Conservation (phyloP, 2,113 vertebrate species). For the Emydocephalus ijimae region DNA sequence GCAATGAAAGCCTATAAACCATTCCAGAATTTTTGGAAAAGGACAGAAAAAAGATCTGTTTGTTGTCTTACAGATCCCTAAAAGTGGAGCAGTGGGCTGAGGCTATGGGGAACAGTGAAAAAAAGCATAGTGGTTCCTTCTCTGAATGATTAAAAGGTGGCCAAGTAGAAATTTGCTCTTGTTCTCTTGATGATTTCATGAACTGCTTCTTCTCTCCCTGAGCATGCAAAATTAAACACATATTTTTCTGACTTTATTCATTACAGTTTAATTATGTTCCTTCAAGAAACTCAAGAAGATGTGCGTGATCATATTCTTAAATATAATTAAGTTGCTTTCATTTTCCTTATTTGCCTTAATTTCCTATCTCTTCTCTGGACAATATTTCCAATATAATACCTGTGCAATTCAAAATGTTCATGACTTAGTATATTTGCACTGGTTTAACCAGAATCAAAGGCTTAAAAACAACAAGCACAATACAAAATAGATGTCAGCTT, state of each 20-base stretch:
- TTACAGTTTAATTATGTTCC: not conserved
- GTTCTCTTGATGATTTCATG: not conserved
- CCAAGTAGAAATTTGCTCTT: not conserved
- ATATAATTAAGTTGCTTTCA: not conserved
- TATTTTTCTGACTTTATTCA: not conserved
- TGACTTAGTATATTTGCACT: not conserved
- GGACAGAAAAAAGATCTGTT: not conserved
- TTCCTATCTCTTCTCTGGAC: not conserved
- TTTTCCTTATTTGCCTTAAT: not conserved
- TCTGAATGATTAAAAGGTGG: no score
- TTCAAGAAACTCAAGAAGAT: not conserved
- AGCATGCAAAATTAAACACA: not conserved
- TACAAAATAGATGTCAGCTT: not conserved
- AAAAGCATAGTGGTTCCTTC: not conserved
- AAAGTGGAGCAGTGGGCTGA: not conserved
- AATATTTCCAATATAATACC: not conserved
- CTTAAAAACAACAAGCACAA: not conserved
- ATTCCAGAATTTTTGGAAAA: not conserved
- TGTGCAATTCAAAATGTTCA: not conserved
- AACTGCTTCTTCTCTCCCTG: not conserved
- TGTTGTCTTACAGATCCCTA: not conserved
- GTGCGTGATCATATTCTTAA: not conserved
- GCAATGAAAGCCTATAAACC: not conserved
- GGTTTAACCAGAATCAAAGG: not conserved
- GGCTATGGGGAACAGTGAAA: not conserved